Evolutionary conservation across 2,888 invertebrate genomes (phyloP).

Genomic region (Catotricha subobsoleta): DNA sequence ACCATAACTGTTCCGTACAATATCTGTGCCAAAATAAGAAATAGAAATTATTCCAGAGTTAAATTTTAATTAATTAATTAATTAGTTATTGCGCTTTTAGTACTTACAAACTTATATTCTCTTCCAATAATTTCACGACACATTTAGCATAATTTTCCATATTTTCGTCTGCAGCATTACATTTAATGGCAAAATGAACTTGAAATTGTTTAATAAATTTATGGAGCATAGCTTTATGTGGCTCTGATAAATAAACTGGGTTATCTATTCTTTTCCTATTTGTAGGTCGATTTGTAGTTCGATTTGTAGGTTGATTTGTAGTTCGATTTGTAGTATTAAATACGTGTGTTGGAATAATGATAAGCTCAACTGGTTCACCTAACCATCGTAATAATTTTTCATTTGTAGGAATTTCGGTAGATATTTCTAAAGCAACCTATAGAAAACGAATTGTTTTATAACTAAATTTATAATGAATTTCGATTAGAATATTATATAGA

Average conservation of each 20-base stretch:
- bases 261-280: no score
- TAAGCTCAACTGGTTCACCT: conserved; percentile 81
- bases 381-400: conserved; percentile 68
- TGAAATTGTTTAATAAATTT: conserved; percentile 34
- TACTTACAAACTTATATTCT: conserved; percentile 13
- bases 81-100: no score
- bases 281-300: no score
- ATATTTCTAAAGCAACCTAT: conserved; percentile 62
- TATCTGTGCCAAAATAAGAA: no score
- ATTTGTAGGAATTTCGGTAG: conserved; percentile 57
- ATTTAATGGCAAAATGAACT: conserved; percentile 53
- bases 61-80: no score
- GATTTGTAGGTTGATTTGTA: conserved; percentile 84
- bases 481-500: no score
- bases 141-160: conserved; percentile 24
- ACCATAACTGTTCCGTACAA: conserved; percentile 62
- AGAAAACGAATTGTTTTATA: no score
- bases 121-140: conserved; percentile 18
- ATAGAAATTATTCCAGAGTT: no score
- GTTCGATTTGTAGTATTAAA: conserved; percentile 78
- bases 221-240: conserved; percentile 49
- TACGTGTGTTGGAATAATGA: conserved; percentile 62
- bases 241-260: conserved; percentile 45
- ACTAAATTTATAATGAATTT: no score
- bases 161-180: conserved; percentile 35